These are phyloP conservation scores for Oedothorax gibbosus DNA, from an alignment of 1,140 invertebrate species.

Conservation along the genomic window DNA sequence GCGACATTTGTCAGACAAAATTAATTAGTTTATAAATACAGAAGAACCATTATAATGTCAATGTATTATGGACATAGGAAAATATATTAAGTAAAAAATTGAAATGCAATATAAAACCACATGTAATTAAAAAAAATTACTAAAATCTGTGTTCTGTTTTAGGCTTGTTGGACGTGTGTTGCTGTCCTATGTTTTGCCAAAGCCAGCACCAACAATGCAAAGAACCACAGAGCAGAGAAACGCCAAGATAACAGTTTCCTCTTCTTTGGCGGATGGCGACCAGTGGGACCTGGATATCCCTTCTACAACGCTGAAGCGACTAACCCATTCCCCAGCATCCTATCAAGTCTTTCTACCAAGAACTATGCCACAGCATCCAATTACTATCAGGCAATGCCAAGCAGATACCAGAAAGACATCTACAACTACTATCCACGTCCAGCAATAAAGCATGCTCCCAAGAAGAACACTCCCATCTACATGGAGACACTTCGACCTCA, in stretches of 20 bases:
- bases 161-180: background rate
- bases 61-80: no score
- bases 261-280: constrained; percentile 53
- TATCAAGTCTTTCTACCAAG: constrained; percentile 32
- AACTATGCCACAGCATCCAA: constrained; percentile 14
- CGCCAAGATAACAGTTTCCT: constrained; percentile 51
- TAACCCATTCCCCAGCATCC: constrained; percentile 24
- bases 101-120: no score
- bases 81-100: no score
- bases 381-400: constrained; percentile 28
- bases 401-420: constrained; percentile 47
- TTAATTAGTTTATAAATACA: no score
- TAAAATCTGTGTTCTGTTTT: background rate
- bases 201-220: background rate
- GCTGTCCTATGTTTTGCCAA: background rate
- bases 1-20: no score
- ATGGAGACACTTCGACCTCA: constrained; percentile 36
- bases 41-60: no score
- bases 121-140: background rate
- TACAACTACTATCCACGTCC: constrained; percentile 57
- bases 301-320: constrained; percentile 6
- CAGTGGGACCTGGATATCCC: constrained; percentile 3
- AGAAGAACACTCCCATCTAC: constrained; percentile 47
- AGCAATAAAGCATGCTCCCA: constrained; percentile 28
- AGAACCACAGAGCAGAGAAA: constrained; percentile 45